Evolutionary conservation across 2,797 vertebrate species (phyloP).

Genomic region (Rhincodon typus): DNA sequence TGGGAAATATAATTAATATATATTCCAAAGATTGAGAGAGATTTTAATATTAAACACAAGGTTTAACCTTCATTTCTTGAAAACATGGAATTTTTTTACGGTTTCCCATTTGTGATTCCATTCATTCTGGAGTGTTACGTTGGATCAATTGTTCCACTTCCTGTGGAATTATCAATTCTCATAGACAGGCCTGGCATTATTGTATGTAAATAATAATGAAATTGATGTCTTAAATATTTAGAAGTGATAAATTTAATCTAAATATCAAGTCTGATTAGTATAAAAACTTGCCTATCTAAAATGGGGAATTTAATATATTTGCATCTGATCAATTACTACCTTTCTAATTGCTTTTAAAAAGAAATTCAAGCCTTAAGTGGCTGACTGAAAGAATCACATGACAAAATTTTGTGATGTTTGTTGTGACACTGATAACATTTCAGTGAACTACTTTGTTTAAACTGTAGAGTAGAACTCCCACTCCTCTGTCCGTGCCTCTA

Average conservation of each 20-base stretch:
- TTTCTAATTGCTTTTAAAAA: neutral
- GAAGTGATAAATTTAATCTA: neutral
- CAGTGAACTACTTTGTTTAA: too few relatives aligned
- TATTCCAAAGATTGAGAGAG: neutral
- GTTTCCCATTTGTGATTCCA: neutral
- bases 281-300: neutral
- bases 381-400: too few relatives aligned
- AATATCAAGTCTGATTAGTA: neutral
- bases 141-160: neutral
- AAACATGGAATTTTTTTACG: neutral
- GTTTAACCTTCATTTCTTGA: neutral
- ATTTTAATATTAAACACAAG: neutral
- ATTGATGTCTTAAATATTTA: neutral
- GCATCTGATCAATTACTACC: neutral
- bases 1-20: neutral
- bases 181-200: neutral
- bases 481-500: neutral
- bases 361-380: too few relatives aligned
- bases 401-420: too few relatives aligned
- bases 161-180: neutral
- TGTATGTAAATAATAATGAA: neutral
- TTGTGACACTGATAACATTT: too few relatives aligned
- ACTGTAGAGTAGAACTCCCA: too few relatives aligned
- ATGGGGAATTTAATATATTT: neutral
- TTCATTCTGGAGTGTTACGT: neutral